Base-by-base conservation (phyloP, 37 sponge, comb jelly and placozoan species). In the Chondrilla cf. caribensis region DNA sequence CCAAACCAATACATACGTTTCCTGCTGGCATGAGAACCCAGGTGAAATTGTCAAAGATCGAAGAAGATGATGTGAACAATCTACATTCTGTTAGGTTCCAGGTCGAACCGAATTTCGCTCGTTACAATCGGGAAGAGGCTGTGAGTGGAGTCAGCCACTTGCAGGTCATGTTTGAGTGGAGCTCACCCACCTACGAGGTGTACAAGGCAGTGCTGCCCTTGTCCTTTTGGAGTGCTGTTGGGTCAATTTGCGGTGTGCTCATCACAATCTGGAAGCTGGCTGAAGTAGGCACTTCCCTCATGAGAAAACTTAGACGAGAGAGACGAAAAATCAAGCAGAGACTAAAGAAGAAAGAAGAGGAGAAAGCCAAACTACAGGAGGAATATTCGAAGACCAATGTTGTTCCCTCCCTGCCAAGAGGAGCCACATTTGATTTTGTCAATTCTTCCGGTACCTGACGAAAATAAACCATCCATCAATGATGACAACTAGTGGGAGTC, bases 151-250 rank as follows among this genome's bases (percentile, higher is more conserved):
- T 39, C 8, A 37, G 36, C 41, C 42, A 37, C 38, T 25, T 73
- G 43, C 76, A 73, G 24, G 76, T 73, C 7, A n/a, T 73, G 44
- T 73, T 73, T 73, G 76, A 73, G 25, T 73, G 76, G 76, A 22
- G 24, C 25, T 73, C 76, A 17, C 76, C 76, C 6, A 9, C 40
- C 18, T 73, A 38, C 40, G 76, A 73, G 41, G n/a, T 73, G 44
- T 73, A 73, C 36, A 37, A 73, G 22, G 76, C 21, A 18, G 36
- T 73, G 21, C 25, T n/a, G 7, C 41, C 76, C 18, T n/a, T n/a
- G 1, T 43, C 76, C 15, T 37, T 43, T 15, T 73, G 76, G 76
- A 42, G 24, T 42, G 44, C 44, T 14, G 41, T 73, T 15, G 76
- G 76, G 25, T 73, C 76, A 17, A 32, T 73, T 3, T 73, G 76